A percentile compares a stretch with the other conserved stretches of the same genome.
Evolutionary conservation across 37 sponge, comb jelly and placozoan genomes (phyloP).

Genomic region (Theonella swinhoei): DNA sequence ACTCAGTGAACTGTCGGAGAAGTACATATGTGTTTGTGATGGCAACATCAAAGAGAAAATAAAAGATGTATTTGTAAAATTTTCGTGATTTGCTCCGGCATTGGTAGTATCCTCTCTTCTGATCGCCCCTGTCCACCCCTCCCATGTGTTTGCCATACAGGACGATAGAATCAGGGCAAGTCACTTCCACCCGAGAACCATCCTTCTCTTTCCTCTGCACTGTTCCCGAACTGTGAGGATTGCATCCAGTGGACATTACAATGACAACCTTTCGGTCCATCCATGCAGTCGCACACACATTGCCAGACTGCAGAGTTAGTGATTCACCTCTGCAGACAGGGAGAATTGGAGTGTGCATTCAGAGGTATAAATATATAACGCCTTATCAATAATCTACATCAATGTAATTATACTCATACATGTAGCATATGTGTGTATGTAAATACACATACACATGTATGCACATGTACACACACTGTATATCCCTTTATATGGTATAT

Average conservation of each 20-base stretch:
- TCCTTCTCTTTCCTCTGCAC: constrained; percentile 14
- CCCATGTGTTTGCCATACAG: constrained; percentile 29
- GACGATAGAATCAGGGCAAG: constrained; percentile 18
- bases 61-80: constrained; percentile 18
- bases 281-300: constrained; percentile 32
- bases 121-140: constrained; percentile 35
- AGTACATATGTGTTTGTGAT: neutral
- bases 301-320: constrained; percentile 28
- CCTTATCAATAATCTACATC: no score
- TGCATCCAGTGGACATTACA: constrained; percentile 22
- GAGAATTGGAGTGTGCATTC: neutral
- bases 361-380: neutral
- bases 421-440: no score
- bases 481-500: no score
- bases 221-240: neutral
- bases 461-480: no score
- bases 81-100: constrained; percentile 13
- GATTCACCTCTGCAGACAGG: constrained; percentile 13
- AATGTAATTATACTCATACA: no score
- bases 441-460: no score
- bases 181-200: constrained; percentile 23
- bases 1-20: neutral
- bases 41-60: neutral
- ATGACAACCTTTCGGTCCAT: constrained; percentile 36
- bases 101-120: constrained; percentile 27